phyloP scores from a whole-genome alignment of 2,113 vertebrate species.

The Oncorhynchus gorbuscha region DNA sequence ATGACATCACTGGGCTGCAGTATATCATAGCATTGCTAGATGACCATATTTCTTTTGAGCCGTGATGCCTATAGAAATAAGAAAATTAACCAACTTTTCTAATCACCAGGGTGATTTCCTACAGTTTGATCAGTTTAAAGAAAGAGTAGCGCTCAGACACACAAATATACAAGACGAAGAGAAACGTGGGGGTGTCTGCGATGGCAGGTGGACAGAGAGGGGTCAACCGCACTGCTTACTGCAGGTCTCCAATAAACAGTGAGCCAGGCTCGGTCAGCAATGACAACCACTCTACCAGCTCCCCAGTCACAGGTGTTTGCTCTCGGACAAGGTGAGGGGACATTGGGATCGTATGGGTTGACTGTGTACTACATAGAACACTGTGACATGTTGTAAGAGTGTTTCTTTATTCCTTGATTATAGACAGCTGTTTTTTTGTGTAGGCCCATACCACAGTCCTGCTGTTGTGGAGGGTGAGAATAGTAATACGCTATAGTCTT shows the following conservation, averaged over 20 bases:
- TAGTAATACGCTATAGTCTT: no score
- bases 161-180: neutral
- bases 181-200: slow-evolving; percentile 41
- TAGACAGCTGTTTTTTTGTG: no score
- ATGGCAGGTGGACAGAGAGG: slow-evolving; percentile 95
- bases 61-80: no score
- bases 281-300: slow-evolving; percentile 81
- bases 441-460: no score
- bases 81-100: no score
- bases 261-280: slow-evolving; percentile 84
- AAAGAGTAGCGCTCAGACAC: neutral
- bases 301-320: slow-evolving; percentile 88
- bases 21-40: no score
- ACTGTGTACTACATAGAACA: neutral
- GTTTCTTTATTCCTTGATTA: no score
- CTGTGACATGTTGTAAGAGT: no score
- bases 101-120: neutral
- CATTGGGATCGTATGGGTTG: neutral
- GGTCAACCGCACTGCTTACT: slow-evolving; percentile 89
- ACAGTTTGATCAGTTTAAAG: neutral
- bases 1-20: no score
- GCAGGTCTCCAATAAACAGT: slow-evolving; percentile 85
- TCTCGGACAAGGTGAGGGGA: slow-evolving; percentile 84
- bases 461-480: no score
- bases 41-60: no score